A percentile compares a stretch with the other conserved stretches of the same genome.
Evolutionary conservation across 1,140 invertebrate species (phyloP).

Genomic region (Heliconius congener): DNA sequence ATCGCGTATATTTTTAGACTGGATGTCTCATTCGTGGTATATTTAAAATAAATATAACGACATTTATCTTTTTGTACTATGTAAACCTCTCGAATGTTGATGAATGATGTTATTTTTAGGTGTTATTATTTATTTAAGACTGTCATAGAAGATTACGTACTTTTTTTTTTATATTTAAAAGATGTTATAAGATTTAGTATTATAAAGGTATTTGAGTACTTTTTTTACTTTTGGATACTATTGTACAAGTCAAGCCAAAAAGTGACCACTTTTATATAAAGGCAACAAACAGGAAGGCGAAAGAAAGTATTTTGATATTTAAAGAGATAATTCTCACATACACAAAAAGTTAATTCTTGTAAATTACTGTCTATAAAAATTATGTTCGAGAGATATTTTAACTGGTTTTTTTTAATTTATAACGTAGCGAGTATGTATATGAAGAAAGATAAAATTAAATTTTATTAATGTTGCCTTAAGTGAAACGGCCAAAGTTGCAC

Average conservation of each 20-base stretch:
- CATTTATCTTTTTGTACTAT: neutral
- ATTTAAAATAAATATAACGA: neutral
- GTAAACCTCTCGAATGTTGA: neutral
- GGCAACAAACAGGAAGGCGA: neutral
- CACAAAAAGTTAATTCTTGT: neutral
- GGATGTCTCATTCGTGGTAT: neutral
- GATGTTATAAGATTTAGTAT: too few species aligned
- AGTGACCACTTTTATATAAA: neutral
- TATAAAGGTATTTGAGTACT: too few species aligned
- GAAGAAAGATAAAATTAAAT: conserved; percentile 5
- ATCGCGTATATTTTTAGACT: neutral
- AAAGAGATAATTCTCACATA: neutral
- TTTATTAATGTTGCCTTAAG: conserved; percentile 21
- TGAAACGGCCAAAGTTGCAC: conserved; percentile 26
- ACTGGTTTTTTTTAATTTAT: conserved; percentile 3
- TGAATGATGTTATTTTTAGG: neutral
- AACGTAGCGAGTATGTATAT: conserved; percentile 1
- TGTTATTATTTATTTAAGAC: neutral
- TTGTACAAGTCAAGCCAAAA: neutral
- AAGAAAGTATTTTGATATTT: neutral
- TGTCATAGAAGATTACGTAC: neutral
- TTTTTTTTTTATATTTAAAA: neutral
- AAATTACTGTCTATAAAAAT: conserved; percentile 2
- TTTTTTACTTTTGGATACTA: too few species aligned
- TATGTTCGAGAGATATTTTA: neutral